phyloP scores from a whole-genome alignment of 1,140 invertebrate species.

The Drosophila sulfurigaster region DNA sequence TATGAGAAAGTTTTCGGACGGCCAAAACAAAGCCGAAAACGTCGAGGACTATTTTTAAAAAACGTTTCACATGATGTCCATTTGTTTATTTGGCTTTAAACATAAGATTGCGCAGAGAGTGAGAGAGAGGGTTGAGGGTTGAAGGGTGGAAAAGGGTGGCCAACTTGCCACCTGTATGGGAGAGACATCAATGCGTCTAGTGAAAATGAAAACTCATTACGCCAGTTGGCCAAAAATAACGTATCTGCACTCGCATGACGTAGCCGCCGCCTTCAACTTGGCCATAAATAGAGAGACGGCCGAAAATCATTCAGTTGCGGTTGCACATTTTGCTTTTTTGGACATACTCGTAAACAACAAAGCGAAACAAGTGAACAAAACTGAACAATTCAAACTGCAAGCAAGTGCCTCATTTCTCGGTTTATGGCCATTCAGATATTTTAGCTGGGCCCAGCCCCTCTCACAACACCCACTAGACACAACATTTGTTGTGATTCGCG shows the following conservation, averaged over 20 bases:
- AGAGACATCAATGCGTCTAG: constrained; percentile 45
- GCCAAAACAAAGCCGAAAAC: constrained; percentile 67
- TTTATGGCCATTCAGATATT: constrained; percentile 1
- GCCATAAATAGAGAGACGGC: constrained; percentile 26
- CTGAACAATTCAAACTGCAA: constrained; percentile 26
- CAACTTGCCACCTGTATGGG: constrained; percentile 62
- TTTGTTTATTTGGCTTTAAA: constrained; percentile 37
- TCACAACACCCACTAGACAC: constrained; percentile 58
- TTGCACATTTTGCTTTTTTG: constrained; percentile 12
- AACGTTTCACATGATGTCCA: constrained; percentile 61
- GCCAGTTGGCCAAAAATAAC: constrained; percentile 67
- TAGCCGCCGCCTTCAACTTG: constrained; percentile 51
- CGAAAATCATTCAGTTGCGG: constrained; percentile 1
- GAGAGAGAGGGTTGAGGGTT: not conserved
- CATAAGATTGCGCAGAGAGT: not conserved
- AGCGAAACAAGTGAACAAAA: not conserved
- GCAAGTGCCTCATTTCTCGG: constrained; percentile 26
- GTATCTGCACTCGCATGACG: constrained; percentile 52
- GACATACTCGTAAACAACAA: constrained; percentile 23
- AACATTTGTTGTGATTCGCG: constrained; percentile 4
- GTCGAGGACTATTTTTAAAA: constrained; percentile 69
- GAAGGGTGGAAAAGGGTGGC: constrained; percentile 4
- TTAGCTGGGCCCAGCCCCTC: constrained; percentile 56
- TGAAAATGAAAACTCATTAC: constrained; percentile 75
- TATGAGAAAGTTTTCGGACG: constrained; percentile 67